Percentiles rank a stretch among this genome's conserved stretches.
These are phyloP conservation scores for Cenopis cana DNA, from an alignment of 2,888 invertebrate species.

Conservation along the genomic window DNA sequence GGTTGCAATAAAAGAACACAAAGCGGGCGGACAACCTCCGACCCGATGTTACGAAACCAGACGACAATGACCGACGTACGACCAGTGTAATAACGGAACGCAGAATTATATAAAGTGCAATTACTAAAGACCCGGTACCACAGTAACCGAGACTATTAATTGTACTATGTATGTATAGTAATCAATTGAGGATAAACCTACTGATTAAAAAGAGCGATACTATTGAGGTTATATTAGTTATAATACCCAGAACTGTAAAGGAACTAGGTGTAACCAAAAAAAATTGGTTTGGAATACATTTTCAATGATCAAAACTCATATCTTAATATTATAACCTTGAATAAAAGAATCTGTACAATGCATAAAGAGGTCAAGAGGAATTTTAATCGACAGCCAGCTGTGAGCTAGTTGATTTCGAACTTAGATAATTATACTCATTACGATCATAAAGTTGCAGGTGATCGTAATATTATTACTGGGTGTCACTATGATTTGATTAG, in stretches of 20 bases:
- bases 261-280: not conserved
- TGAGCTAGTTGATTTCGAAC: slow-evolving; percentile 34
- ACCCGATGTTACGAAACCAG: slow-evolving; percentile 60
- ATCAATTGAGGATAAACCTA: slow-evolving; percentile 14
- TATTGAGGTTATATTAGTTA: too few relatives aligned
- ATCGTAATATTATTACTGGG: slow-evolving; percentile 23
- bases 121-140: slow-evolving; percentile 48
- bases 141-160: slow-evolving; percentile 28
- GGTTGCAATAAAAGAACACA: slow-evolving; percentile 51
- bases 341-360: slow-evolving; percentile 12
- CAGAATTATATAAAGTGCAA: slow-evolving; percentile 55
- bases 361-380: not conserved
- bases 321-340: not conserved
- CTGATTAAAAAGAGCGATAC: not conserved
- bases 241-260: not conserved
- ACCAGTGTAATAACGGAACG: slow-evolving; percentile 55
- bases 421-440: slow-evolving; percentile 30
- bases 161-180: slow-evolving; percentile 17
- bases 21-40: slow-evolving; percentile 57
- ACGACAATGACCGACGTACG: slow-evolving; percentile 57
- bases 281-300: not conserved
- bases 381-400: slow-evolving; percentile 33
- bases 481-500: slow-evolving; percentile 13
- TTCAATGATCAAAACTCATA: not conserved
- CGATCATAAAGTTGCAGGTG: slow-evolving; percentile 27